These are phyloP conservation scores for Sialia sialis DNA, from an alignment of 2,113 vertebrate species.

Conservation along the genomic window DNA sequence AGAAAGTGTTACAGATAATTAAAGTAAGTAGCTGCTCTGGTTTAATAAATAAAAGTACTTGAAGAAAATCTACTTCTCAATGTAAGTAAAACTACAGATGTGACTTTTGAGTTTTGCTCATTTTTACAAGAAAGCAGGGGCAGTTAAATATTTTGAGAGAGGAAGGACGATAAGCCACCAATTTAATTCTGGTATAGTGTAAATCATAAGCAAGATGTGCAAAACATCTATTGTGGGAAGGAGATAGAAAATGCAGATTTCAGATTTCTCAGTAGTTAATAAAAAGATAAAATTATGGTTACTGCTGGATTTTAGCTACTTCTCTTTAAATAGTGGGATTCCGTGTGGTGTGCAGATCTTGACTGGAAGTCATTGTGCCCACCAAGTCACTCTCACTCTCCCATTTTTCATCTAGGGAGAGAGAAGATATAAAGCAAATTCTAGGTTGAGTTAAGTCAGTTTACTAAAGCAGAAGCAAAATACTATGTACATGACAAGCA, in stretches of 20 bases:
- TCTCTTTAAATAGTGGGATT: background rate
- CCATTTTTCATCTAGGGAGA: background rate
- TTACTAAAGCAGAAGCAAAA: background rate
- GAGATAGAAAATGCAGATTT: background rate
- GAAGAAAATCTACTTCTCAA: background rate
- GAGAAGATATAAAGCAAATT: background rate
- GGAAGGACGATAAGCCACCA: background rate
- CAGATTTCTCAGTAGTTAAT: background rate
- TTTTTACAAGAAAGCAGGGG: background rate
- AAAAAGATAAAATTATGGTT: background rate
- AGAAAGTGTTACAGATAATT: background rate
- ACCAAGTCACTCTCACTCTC: rapidly evolving
- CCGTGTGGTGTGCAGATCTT: too few species aligned
- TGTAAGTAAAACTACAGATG: background rate
- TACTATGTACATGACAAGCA: too few species aligned
- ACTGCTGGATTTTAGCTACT: background rate
- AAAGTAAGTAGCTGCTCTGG: too few species aligned
- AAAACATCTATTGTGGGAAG: background rate
- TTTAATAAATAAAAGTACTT: background rate
- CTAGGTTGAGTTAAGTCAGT: background rate
- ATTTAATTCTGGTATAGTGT: background rate
- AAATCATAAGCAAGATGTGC: background rate
- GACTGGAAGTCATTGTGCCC: background rate
- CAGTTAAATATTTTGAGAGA: background rate
- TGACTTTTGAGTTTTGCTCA: background rate